phyloP scores from a whole-genome alignment of 2,888 invertebrate genomes.

The Molanna angustata region DNA sequence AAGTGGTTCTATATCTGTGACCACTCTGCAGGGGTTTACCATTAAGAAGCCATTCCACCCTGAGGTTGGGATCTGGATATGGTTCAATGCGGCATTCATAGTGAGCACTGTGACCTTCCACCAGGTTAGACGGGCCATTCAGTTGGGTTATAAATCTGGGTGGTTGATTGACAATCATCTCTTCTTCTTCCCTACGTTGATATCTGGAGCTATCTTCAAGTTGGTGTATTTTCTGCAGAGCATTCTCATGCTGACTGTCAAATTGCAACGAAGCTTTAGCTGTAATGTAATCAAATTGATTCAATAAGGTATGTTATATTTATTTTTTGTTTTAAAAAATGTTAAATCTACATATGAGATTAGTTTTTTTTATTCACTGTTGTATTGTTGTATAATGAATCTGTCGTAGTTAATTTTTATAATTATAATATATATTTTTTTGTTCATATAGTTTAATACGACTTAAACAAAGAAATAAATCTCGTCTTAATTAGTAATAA shows the following conservation, averaged over 20 bases:
- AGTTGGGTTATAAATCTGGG: constrained; percentile 84
- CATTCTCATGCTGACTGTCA: constrained; percentile 87
- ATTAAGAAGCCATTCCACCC: constrained; percentile 93
- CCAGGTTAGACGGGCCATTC: constrained; percentile 79
- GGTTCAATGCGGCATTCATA: constrained; percentile 93
- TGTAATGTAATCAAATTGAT: constrained; percentile 44
- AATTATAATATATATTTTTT: too few relatives aligned
- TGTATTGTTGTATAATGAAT: too few relatives aligned
- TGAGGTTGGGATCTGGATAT: constrained; percentile 83
- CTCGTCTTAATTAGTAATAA: too few relatives aligned
- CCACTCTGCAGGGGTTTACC: constrained; percentile 84
- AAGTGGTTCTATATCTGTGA: constrained; percentile 89
- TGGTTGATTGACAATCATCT: constrained; percentile 74
- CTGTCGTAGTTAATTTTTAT: too few relatives aligned
- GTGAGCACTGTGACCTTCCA: constrained; percentile 88
- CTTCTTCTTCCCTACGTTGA: constrained; percentile 78
- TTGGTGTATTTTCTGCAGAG: constrained; percentile 80
- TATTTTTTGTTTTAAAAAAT: background rate
- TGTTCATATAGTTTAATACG: too few relatives aligned
- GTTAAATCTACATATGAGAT: too few relatives aligned
- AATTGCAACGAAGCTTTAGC: constrained; percentile 85
- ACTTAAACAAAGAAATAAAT: too few relatives aligned
- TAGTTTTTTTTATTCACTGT: too few relatives aligned
- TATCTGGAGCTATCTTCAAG: constrained; percentile 80
- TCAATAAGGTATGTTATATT: too few relatives aligned